phyloP scores from a whole-genome alignment of 2,797 vertebrate genomes.

The Balearica regulorum region DNA sequence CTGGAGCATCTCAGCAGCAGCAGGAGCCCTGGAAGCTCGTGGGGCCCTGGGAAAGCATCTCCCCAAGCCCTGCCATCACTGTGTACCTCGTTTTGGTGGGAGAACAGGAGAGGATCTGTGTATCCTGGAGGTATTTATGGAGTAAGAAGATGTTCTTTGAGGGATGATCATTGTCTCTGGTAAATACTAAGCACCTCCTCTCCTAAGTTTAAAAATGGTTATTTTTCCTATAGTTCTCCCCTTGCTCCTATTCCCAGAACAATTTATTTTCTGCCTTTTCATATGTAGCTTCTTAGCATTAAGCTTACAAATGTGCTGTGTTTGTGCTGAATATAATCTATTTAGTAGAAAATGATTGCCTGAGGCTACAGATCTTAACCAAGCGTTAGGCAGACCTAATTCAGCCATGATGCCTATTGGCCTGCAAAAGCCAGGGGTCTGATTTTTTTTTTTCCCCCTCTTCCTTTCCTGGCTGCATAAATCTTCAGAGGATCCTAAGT shows the following conservation, averaged over 20 bases:
- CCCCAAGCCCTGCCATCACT: background rate
- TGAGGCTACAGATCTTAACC: conserved; percentile 12
- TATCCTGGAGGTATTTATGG: background rate
- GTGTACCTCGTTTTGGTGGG: background rate
- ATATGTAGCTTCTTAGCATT: background rate
- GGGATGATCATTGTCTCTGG: background rate
- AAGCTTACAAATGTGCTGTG: background rate
- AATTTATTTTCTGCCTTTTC: conserved; percentile 18
- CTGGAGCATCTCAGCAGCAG: background rate
- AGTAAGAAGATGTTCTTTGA: background rate
- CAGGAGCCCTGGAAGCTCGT: background rate
- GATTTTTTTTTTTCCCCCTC: background rate
- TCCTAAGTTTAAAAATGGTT: background rate
- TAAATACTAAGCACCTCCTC: background rate
- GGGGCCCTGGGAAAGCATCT: background rate
- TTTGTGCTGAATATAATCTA: conserved; percentile 8
- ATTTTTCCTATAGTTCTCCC: background rate
- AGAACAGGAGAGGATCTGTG: background rate
- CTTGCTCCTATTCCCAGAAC: background rate
- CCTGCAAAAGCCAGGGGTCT: background rate
- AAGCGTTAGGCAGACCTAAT: background rate
- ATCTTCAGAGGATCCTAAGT: conserved; percentile 28
- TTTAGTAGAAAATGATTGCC: conserved; percentile 35
- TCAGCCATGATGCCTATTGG: background rate
- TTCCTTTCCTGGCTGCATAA: background rate